Percentiles rank a stretch among this genome's conserved stretches.
phyloP scores from a whole-genome alignment of 1,140 invertebrate genomes.

The Drosophila obscura region DNA sequence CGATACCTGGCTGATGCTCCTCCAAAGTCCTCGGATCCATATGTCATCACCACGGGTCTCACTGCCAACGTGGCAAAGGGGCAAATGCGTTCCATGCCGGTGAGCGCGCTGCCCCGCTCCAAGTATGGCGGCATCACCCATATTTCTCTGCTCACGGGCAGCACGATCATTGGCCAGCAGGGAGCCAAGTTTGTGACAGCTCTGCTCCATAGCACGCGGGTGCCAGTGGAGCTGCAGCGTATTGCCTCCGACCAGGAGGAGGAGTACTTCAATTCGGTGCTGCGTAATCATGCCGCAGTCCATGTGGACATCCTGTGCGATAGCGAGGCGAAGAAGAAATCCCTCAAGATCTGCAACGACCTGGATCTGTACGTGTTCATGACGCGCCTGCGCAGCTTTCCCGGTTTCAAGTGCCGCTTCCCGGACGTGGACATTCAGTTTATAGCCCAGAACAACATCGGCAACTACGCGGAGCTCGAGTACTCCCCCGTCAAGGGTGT shows the following conservation, averaged over 20 bases:
- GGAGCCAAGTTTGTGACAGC: constrained; percentile 62
- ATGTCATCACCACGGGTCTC: too few relatives aligned
- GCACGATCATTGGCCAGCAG: constrained; percentile 55
- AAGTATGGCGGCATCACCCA: constrained; percentile 65
- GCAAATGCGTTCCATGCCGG: background rate
- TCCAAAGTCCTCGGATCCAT: too few relatives aligned
- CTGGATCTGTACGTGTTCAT: constrained; percentile 63
- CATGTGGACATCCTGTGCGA: constrained; percentile 64
- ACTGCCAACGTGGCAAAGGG: constrained; percentile 39
- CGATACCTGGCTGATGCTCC: background rate
- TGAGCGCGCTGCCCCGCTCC: constrained; percentile 46
- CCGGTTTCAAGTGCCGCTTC: constrained; percentile 62
- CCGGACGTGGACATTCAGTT: constrained; percentile 60
- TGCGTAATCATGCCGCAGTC: constrained; percentile 63
- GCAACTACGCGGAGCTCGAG: constrained; percentile 67
- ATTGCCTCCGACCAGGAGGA: constrained; percentile 38
- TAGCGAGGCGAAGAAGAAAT: constrained; percentile 42
- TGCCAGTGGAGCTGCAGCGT: constrained; percentile 59
- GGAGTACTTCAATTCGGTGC: constrained; percentile 65
- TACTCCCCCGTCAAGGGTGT: constrained; percentile 69
- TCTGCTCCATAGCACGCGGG: constrained; percentile 50
- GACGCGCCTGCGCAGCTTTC: constrained; percentile 56
- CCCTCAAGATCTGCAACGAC: constrained; percentile 61
- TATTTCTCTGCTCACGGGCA: constrained; percentile 60
- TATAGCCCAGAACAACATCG: constrained; percentile 69